Evolutionary conservation across 2,797 vertebrate species (phyloP).

Genomic region (Artibeus jamaicensis): DNA sequence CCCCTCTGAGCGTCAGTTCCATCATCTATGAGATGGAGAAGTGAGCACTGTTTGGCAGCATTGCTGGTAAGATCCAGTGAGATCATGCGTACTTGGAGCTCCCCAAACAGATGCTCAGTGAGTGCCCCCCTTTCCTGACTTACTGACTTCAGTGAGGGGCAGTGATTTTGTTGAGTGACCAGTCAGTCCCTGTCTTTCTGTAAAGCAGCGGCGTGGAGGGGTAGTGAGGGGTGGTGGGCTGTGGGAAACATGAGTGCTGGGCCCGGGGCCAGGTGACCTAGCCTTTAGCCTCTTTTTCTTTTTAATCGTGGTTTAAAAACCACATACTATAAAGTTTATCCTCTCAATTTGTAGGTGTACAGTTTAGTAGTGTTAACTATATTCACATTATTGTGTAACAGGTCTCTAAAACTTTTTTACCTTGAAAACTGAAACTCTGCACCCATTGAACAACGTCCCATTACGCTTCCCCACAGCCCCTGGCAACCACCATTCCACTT

Average conservation of each 20-base stretch:
- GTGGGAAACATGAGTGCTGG: neutral
- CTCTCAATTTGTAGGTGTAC: neutral
- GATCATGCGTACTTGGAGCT: neutral
- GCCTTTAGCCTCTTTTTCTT: neutral
- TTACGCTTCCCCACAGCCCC: accelerated
- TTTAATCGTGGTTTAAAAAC: conserved; percentile 30
- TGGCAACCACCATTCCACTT: neutral
- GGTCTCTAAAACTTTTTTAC: neutral
- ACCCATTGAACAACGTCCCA: neutral
- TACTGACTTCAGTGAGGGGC: neutral
- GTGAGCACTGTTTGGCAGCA: neutral
- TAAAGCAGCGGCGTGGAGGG: neutral
- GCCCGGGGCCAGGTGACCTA: neutral
- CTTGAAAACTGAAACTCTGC: neutral
- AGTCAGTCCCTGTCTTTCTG: neutral
- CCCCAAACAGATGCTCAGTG: accelerated
- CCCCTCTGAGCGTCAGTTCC: neutral
- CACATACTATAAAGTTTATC: conserved; percentile 7
- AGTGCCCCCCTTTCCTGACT: neutral
- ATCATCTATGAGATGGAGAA: neutral
- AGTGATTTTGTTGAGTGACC: neutral
- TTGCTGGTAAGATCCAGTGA: neutral
- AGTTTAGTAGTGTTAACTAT: neutral
- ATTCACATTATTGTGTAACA: neutral
- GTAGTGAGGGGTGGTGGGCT: neutral